phyloP scores from a whole-genome alignment of 2,797 vertebrate genomes.

The Aeoliscus strigatus region DNA sequence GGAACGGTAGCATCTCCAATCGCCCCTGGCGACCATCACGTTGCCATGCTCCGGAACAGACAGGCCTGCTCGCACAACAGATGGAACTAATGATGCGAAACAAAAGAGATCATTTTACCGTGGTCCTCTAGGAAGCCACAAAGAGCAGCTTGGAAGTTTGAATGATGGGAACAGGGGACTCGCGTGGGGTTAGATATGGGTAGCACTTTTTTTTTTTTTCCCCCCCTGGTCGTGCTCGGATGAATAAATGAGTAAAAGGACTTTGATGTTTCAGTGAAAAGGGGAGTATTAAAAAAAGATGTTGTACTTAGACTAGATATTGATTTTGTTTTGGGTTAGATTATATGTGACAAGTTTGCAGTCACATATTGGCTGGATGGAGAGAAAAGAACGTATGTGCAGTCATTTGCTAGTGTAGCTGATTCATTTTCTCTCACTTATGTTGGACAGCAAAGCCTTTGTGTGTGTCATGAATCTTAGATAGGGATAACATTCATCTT shows the following conservation, averaged over 20 bases:
- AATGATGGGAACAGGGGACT: slow-evolving; percentile 75
- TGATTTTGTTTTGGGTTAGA: slow-evolving; percentile 26
- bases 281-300: slow-evolving; percentile 48
- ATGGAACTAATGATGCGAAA: slow-evolving; percentile 89
- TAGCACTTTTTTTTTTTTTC: slow-evolving; percentile 61
- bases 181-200: slow-evolving; percentile 61
- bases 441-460: slow-evolving; percentile 7
- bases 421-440: too few species aligned
- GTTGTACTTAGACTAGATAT: slow-evolving; percentile 15
- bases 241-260: slow-evolving; percentile 43
- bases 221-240: slow-evolving; percentile 55
- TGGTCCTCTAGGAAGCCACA: slow-evolving; percentile 76
- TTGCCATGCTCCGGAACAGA: slow-evolving; percentile 75
- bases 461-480: background rate
- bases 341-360: slow-evolving; percentile 32
- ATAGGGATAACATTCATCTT: background rate
- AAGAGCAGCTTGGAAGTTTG: slow-evolving; percentile 71
- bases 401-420: too few species aligned
- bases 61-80: slow-evolving; percentile 79
- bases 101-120: slow-evolving; percentile 85
- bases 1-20: slow-evolving; percentile 68
- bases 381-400: slow-evolving; percentile 2
- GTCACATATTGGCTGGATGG: slow-evolving; percentile 19
- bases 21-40: slow-evolving; percentile 78
- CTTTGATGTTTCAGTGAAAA: slow-evolving; percentile 68